Percentiles rank a stretch among this genome's conserved stretches.
Conservation (phyloP, 1,140 invertebrate species). For the Conopomorpha cramerella region DNA sequence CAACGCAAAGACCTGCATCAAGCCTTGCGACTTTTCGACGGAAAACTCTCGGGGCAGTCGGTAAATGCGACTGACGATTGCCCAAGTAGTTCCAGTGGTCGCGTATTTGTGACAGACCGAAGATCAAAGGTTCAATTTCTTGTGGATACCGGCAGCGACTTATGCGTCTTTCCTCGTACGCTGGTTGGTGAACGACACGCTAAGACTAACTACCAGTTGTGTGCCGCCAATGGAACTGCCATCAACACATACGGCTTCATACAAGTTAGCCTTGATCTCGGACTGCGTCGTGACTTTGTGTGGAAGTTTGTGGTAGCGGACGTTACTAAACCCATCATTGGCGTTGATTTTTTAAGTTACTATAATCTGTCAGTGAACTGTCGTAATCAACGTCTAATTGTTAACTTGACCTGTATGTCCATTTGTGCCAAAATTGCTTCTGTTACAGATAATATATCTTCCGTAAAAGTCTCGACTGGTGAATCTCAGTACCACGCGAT, state of each 20-base stretch:
- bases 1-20: neutral
- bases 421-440: too few species aligned
- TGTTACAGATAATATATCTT: too few species aligned
- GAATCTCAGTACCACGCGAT: neutral
- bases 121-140: too few species aligned
- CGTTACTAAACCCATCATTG: too few species aligned
- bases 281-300: too few species aligned
- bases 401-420: too few species aligned
- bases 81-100: conserved; percentile 1
- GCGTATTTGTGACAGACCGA: too few species aligned
- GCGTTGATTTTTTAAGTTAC: conserved; percentile 20
- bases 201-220: too few species aligned
- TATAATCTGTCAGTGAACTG: conserved; percentile 19
- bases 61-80: conserved; percentile 6
- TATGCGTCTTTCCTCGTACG: too few species aligned
- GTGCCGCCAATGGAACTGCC: too few species aligned
- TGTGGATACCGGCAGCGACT: too few species aligned
- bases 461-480: too few species aligned
- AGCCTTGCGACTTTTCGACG: conserved; percentile 1
- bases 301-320: neutral
- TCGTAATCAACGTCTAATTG: conserved; percentile 31
- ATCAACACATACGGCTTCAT: neutral
- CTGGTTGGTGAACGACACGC: neutral
- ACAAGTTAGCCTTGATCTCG: neutral
- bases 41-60: conserved; percentile 4